Evolutionary conservation across 1,140 invertebrate species (phyloP), one percentile per base, ranked within the genome.

Genomic region (Nasonia longicornis): DNA sequence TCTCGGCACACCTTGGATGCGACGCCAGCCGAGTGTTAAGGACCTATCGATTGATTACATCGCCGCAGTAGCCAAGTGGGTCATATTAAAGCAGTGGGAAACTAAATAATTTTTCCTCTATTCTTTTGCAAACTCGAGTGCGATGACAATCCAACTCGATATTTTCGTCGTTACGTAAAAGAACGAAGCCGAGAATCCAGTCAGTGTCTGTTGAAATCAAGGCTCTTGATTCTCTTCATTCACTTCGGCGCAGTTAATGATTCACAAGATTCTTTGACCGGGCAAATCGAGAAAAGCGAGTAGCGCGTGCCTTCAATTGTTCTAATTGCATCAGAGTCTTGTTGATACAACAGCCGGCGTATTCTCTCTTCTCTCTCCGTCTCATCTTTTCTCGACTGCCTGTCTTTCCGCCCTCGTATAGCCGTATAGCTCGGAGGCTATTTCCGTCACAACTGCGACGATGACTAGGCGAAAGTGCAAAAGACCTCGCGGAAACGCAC

Each of bases 1-100:
- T 20, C 2, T 67, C 71, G 67, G 76, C 77, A 78, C 52, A 78
- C 76, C 71, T 81, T 29, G 69, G 63, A 29, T 29, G 6, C 66
- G 6, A 84, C 45, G 66, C 45, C 64, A 71, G 67, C 70, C 69
- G 71, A 80, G 78, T 84, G 80, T 77, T 85, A 84, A 84, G 82
- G 77, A 85, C 76, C 79, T 84, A 84, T 86, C 82, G 84, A 84
- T 85, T 85, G 79, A 84, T 85, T 82, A 78, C 22, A 82, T 84
- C 82, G 78, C 80, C 80, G 80, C 84, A 84, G 81, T 82, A 77
- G 78, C 81, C 48, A 84, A 83, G 78, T 86, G 74, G 83, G 83
- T 85, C 84, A 86, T 26, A 82, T 84, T 86, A 81, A 82, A 84
- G 63, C 67, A 73, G 58, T 58, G 38, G 81, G 66, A 78, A 78